phyloP scores from a whole-genome alignment of 1,140 invertebrate genomes.

The Coenobita brevimanus region DNA sequence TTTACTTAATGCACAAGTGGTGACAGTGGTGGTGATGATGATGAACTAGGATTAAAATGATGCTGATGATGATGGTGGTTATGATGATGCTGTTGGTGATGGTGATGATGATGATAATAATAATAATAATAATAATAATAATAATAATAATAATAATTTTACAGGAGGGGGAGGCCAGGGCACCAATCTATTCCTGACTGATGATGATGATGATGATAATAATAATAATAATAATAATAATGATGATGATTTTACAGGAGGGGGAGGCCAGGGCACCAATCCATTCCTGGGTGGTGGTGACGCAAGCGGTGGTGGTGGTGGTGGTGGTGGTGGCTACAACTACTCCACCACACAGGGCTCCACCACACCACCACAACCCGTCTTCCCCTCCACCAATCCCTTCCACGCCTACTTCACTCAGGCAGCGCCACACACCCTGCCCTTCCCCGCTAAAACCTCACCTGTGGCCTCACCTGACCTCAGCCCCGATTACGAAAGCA shows the following conservation, averaged over 20 bases:
- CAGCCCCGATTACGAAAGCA: slow-evolving; percentile 70
- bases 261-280: slow-evolving; percentile 68
- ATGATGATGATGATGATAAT: no score
- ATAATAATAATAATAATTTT: no score
- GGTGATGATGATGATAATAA: no score
- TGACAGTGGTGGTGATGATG: no score
- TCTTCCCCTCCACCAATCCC: slow-evolving; percentile 59
- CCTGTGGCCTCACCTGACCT: slow-evolving; percentile 70
- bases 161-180: no score
- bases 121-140: no score
- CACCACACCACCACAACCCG: slow-evolving; percentile 28
- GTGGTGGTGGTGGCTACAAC: slow-evolving; percentile 66
- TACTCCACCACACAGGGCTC: slow-evolving; percentile 59
- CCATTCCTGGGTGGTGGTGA: slow-evolving; percentile 70
- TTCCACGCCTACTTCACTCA: slow-evolving; percentile 50
- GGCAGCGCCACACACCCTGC: not conserved
- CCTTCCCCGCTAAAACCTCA: slow-evolving; percentile 70
- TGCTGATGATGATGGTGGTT: no score
- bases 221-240: no score
- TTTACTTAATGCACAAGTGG: no score
- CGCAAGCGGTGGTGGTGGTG: slow-evolving; percentile 44
- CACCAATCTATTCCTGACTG: no score
- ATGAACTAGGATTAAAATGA: no score
- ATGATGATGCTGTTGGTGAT: no score
- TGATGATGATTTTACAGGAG: not conserved